These are phyloP conservation scores for Conger conger DNA, from an alignment of 2,113 vertebrate species.

Conservation along the genomic window DNA sequence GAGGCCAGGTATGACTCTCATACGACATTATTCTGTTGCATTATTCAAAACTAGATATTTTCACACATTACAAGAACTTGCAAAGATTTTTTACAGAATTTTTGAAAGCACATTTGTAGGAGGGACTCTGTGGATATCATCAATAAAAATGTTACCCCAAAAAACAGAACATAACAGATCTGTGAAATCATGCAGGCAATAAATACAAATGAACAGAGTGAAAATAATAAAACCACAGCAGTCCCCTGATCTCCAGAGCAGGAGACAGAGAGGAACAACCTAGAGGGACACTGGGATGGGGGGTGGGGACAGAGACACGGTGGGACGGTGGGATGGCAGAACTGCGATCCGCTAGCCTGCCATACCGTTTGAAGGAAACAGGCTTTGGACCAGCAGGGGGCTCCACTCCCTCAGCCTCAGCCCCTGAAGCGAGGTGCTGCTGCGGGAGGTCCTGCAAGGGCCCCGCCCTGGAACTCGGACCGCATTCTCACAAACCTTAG, in stretches of 20 bases:
- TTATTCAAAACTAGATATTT: neutral
- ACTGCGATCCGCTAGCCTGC: neutral
- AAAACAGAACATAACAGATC: neutral
- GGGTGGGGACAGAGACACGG: neutral
- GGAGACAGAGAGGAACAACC: neutral
- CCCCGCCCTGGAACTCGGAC: slow-evolving; percentile 27
- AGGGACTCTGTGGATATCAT: neutral
- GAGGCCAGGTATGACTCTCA: neutral
- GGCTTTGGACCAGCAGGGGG: slow-evolving; percentile 6
- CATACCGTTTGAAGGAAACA: neutral
- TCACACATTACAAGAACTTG: neutral
- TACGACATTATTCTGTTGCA: neutral
- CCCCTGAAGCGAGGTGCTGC: neutral
- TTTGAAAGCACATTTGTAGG: neutral
- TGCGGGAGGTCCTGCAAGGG: neutral
- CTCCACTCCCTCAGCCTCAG: slow-evolving; percentile 17
- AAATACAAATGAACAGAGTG: neutral
- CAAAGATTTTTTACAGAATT: neutral
- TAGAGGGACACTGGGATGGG: neutral
- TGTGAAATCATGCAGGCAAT: neutral
- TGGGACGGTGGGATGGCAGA: neutral
- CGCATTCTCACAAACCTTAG: slow-evolving; percentile 71
- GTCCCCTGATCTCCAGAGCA: neutral
- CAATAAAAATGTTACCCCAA: neutral
- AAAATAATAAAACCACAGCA: neutral